A percentile compares a stretch with the other conserved stretches of the same genome.
Conservation (phyloP, 2,888 invertebrate species). For the Luffia ferchaultella region DNA sequence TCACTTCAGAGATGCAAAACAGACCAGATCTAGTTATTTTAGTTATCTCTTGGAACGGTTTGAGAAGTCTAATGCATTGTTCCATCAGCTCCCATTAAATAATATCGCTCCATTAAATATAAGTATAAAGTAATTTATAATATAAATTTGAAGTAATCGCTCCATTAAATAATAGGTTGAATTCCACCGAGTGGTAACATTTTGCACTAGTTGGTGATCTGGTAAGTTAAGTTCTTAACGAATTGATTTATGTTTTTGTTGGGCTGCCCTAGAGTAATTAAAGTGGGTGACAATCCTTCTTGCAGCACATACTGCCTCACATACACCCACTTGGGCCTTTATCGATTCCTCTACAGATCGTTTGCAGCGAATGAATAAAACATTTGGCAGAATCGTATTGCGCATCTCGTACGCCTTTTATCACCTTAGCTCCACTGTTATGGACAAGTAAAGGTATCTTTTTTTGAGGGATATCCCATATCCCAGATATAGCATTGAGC, state of each 20-base stretch:
- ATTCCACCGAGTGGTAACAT: background rate
- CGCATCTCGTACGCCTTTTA: constrained; percentile 18
- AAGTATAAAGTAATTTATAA: background rate
- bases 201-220: constrained; percentile 14
- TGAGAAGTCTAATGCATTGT: constrained; percentile 15
- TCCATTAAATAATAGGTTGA: background rate
- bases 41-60: constrained; percentile 18
- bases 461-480: constrained; percentile 13
- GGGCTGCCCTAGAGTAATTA: constrained; percentile 17
- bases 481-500: constrained; percentile 15
- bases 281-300: constrained; percentile 18
- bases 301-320: background rate
- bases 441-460: constrained; percentile 16
- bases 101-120: constrained; percentile 7
- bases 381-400: constrained; percentile 16
- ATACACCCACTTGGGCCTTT: constrained; percentile 19
- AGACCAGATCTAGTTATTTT: constrained; percentile 11
- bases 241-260: constrained; percentile 16
- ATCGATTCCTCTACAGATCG: constrained; percentile 19
- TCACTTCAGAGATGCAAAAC: constrained; percentile 14
- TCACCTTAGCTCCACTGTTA: constrained; percentile 22
- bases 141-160: background rate
- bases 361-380: constrained; percentile 14
- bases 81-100: constrained; percentile 18
- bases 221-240: constrained; percentile 16